These are phyloP conservation scores for Platysternon megacephalum DNA, from an alignment of 2,113 vertebrate genomes.

Conservation along the genomic window DNA sequence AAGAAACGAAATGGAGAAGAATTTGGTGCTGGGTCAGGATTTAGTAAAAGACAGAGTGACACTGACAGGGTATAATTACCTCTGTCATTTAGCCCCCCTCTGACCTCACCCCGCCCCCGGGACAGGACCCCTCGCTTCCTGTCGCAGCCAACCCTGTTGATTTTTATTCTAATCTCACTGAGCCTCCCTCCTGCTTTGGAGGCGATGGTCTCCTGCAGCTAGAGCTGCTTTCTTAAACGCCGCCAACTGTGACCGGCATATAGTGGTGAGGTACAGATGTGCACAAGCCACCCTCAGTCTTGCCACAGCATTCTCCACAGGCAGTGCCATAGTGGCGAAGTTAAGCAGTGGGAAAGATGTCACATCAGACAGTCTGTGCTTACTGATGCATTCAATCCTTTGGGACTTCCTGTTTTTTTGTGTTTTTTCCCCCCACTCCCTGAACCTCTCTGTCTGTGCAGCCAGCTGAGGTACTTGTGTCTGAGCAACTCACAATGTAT, in stretches of 20 bases:
- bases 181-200: background rate
- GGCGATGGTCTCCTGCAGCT: background rate
- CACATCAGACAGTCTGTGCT: too few relatives aligned
- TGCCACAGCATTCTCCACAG: fast-evolving
- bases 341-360: background rate
- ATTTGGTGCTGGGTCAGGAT: background rate
- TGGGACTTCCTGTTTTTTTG: background rate
- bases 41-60: background rate
- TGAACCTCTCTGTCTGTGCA: background rate
- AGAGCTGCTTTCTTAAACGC: background rate
- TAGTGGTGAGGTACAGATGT: fast-evolving
- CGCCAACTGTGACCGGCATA: constrained; percentile 2
- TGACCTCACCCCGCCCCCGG: background rate
- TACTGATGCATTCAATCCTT: background rate
- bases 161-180: constrained; percentile 54
- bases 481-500: background rate
- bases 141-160: background rate
- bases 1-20: background rate
- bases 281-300: fast-evolving
- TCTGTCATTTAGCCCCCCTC: background rate
- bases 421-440: too few relatives aligned
- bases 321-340: background rate
- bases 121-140: constrained; percentile 2
- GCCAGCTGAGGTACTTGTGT: background rate
- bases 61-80: background rate